Base-by-base conservation (phyloP, 2,797 vertebrate genomes). In the Brotula barbata region DNA sequence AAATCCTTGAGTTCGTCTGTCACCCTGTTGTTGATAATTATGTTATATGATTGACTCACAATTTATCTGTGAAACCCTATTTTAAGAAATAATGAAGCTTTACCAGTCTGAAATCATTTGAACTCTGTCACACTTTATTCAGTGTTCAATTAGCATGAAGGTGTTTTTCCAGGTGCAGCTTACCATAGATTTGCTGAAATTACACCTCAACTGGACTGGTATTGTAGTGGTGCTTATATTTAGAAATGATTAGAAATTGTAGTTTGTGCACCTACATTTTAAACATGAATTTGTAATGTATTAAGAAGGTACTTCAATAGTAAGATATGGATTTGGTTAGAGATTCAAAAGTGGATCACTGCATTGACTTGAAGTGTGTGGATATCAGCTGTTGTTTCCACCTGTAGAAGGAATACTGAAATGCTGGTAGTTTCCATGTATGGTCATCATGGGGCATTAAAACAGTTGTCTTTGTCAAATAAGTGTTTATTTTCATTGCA, bases 41-140 rank as follows among this genome's bases (percentile, higher is more conserved):
- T 25, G 53, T 28, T 40, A 51, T 5, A 22, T 1, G 19, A 45
- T 8, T 47, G 40, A 22, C 48, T 23, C 7, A 23, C 13, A 3
- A 17, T 45, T 49, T 1, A 43, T 17, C 37, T 52, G 17, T 39
- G 12, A 57, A 6, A 17, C 19, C 11, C 19, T 3, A 9, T 14
- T 45, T 1, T 2, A 6, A 21, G 9, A 42, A 21, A 22, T 45
- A 31, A 44, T 40, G 41, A 37, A 49, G 17, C 71, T 43, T 21
- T 8, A 1, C 20, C 11, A 31, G 40, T n/a, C 48, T 45, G 17
- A 34, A 9, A n/a, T 45, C 45, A 2, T 28, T 46, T 44, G 31
- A 20, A 43, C 55, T 20, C 16, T 12, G 6, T 23, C 25, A 14
- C 16, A 40, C 51, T 56, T 53, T 55, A 34, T 64, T 61, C 44